Evolutionary conservation across 2,888 invertebrate species (phyloP).

Genomic region (Molorchus minor): DNA sequence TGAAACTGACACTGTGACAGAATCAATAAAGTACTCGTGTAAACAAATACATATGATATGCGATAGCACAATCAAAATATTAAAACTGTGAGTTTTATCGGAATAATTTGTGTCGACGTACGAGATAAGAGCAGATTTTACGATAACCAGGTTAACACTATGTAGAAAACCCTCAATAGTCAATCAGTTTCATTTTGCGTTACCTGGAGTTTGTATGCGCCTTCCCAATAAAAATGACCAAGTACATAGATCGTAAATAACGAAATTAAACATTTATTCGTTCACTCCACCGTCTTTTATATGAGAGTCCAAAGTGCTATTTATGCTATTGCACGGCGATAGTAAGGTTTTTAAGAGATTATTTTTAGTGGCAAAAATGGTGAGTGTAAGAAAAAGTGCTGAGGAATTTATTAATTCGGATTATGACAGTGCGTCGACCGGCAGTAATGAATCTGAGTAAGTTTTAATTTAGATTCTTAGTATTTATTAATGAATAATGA

Average conservation of each 20-base stretch:
- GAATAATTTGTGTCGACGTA: conserved; percentile 10
- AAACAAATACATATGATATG: background rate
- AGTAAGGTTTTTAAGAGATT: background rate
- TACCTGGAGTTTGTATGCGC: background rate
- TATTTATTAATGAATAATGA: background rate
- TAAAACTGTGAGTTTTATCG: conserved; percentile 11
- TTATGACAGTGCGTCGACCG: conserved; percentile 8
- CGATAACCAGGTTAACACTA: conserved; percentile 1
- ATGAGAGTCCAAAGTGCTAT: background rate
- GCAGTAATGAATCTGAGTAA: conserved; percentile 15
- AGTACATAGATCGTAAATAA: background rate
- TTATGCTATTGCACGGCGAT: background rate
- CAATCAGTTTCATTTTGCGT: background rate
- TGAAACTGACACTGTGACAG: no score
- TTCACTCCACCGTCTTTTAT: background rate
- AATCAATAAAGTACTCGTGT: background rate
- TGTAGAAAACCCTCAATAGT: conserved; percentile 3
- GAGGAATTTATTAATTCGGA: conserved; percentile 6
- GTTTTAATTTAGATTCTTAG: background rate
- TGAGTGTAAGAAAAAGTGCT: background rate
- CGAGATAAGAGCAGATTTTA: conserved; percentile 18
- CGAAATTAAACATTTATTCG: background rate
- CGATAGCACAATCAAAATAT: conserved; percentile 10
- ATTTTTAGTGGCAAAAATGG: background rate
- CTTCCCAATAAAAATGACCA: background rate